Base-by-base conservation (phyloP, 2,113 vertebrate species). In the Lampris megalopsis region DNA sequence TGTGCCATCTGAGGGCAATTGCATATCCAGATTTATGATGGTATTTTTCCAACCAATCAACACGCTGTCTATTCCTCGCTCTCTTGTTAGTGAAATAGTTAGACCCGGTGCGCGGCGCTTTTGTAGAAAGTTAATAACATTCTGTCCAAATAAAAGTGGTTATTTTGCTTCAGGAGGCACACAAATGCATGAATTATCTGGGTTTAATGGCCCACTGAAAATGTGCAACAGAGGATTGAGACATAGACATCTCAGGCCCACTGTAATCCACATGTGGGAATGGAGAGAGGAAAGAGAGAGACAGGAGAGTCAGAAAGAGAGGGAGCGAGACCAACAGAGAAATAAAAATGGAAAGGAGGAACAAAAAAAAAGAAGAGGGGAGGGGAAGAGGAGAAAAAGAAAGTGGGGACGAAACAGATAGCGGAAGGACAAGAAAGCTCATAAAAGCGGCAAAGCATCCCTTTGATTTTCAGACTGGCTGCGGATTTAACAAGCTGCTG, bases 401-500 rank as follows among this genome's bases (percentile, higher is more conserved):
- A 2, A 37, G 37, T 49, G 56, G 52, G 43, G 48, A 36, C 13
- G 52, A 57, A 53, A 68, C 3, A 53, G 66, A 35, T 9, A 43
- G 2, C 6, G 0, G 36, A 8, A 49, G 63, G 49, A 7, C 11
- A n/a, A 65, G 82, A 69, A 79, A 82, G 71, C 86, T 88, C 74
- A 57, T 91, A 91, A 92, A 91, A 82, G 57, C 84, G 89, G 81
- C 80, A 67, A 24, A 72, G 79, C 36, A 58, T 81, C 82, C 71
- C 88, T 86, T 91, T 88, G 68, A 87, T 86, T 92, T 91, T 84
- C 78, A 87, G 82, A 63, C 71, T 68, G 9, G 72, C 76, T 3
- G 5, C 71, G 68, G 86, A 75, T 78, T 91, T 91, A 86, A 93
- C 86, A 88, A 90, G 91, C 79, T 57, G 77, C 83, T 38, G 75